A percentile compares a stretch with the other conserved stretches of the same genome.
Conservation (phyloP, 53 echinoderm and acorn worm genomes). For the Paracentrotus lividus region DNA sequence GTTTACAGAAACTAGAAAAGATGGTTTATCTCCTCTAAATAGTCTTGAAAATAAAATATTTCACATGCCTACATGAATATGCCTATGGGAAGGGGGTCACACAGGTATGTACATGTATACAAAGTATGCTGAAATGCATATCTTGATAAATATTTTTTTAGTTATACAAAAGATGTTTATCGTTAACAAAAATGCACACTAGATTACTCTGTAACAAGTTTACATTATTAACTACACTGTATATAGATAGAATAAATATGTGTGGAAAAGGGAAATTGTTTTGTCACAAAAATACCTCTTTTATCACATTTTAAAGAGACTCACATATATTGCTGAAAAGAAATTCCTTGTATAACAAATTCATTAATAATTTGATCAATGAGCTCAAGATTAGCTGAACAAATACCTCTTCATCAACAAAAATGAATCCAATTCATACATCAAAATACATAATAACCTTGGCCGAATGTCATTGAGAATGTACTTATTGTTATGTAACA, state of each 20-base stretch:
- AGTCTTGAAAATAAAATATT: slow-evolving; percentile 2
- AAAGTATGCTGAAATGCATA: slow-evolving; percentile 22
- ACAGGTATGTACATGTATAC: slow-evolving; percentile 35
- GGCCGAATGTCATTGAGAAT: too few relatives aligned
- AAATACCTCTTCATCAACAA: neutral
- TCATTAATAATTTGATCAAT: slow-evolving; percentile 7
- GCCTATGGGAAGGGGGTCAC: neutral
- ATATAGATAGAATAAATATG: slow-evolving; percentile 36
- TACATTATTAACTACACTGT: neutral
- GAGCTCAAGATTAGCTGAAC: neutral
- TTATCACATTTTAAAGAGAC: slow-evolving; percentile 12
- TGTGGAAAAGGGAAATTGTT: slow-evolving; percentile 26
- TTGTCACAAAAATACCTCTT: slow-evolving; percentile 28
- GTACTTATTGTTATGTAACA: too few relatives aligned
- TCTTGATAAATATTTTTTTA: slow-evolving; percentile 42
- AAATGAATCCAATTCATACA: neutral
- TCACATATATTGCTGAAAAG: slow-evolving; percentile 10
- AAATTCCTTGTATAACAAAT: neutral
- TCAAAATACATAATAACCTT: neutral
- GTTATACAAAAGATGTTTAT: slow-evolving; percentile 13
- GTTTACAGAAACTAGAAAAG: neutral
- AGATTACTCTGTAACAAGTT: neutral
- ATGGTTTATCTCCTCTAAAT: neutral
- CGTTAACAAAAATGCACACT: neutral
- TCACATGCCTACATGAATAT: neutral